Evolutionary conservation across 2,797 vertebrate genomes (phyloP), one percentile per base, ranked within the genome.

Genomic region (Odontamblyopus lacepedii): DNA sequence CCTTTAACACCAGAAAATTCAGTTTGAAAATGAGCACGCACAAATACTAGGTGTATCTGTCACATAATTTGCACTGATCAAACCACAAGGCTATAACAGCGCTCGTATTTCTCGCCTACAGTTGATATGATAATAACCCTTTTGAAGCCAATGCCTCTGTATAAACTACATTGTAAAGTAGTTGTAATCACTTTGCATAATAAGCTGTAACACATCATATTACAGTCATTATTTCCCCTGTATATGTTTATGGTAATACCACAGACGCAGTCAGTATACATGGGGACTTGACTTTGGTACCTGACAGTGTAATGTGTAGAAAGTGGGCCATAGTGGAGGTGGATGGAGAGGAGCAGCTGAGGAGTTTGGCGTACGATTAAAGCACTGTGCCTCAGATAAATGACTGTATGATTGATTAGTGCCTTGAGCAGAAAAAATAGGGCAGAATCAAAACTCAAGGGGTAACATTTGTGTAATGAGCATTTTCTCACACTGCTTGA

Each of bases 311-410:
- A 82, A 83, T 81, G 79, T 74, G 76, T 68, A 78, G 70, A 83
- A 78, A 85, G 81, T 85, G 77, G 78, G 74, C 80, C 77, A 48
- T 48, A 83, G 83, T 73, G 79, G 79, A 87, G 80, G 75, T 79
- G 80, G 30, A 79, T 78, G 84, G 66, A 80, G 83, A 81, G 78
- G 76, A 71, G 76, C 85, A 84, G 85, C 81, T 87, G 84, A 90
- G 77, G 70, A 73, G 79, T 75, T 87, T 91, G 92, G 89, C 89
- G 85, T 70, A 55, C 80, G 88, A 92, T 92, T 81, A 92, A 91
- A 92, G 88, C 35, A 85, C 69, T 71, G 65, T 67, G 71, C 81
- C 72, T 82, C 74, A 84, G 83, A 92, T 89, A 88, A 85, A 92
- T 82, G 78, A 88, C 86, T 75, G 35, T 76, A 86, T 91, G 90